These are phyloP conservation scores for Andrena bucephala DNA, from an alignment of 2,888 invertebrate genomes.

Conservation along the genomic window DNA sequence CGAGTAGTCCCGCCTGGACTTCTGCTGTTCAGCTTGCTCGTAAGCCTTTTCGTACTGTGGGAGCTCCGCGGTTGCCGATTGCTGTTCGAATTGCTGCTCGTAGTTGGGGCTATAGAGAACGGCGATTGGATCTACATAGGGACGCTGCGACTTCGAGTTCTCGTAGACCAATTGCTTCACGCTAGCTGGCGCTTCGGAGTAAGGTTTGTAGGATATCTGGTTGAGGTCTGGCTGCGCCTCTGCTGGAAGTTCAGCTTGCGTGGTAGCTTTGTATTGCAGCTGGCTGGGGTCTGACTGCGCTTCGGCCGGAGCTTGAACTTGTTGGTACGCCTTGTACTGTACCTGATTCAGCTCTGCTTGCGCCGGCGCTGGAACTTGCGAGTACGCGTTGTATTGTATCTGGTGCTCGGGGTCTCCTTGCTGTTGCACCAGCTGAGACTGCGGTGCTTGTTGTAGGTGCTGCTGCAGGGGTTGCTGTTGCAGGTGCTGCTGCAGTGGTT, in stretches of 20 bases:
- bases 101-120: conserved; percentile 72
- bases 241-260: neutral
- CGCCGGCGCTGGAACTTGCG: neutral
- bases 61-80: conserved; percentile 33
- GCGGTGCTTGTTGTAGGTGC: neutral
- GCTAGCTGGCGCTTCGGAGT: conserved; percentile 74
- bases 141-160: conserved; percentile 74
- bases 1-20: conserved; percentile 43
- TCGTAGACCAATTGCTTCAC: conserved; percentile 77
- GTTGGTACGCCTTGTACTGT: neutral
- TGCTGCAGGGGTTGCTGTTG: conserved; percentile 14
- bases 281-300: neutral
- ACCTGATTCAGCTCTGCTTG: neutral
- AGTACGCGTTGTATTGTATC: conserved; percentile 21
- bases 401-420: conserved; percentile 7
- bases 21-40: conserved; percentile 38
- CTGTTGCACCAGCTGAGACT: neutral
- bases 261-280: conserved; percentile 21
- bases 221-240: conserved; percentile 2
- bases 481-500: no score
- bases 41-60: conserved; percentile 42
- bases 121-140: conserved; percentile 79
- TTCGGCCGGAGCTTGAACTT: neutral
- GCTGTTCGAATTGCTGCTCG: conserved; percentile 47
- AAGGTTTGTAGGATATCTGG: conserved; percentile 56